These are phyloP conservation scores for Cydia strobilella DNA, from an alignment of 1,140 invertebrate species.

Conservation along the genomic window DNA sequence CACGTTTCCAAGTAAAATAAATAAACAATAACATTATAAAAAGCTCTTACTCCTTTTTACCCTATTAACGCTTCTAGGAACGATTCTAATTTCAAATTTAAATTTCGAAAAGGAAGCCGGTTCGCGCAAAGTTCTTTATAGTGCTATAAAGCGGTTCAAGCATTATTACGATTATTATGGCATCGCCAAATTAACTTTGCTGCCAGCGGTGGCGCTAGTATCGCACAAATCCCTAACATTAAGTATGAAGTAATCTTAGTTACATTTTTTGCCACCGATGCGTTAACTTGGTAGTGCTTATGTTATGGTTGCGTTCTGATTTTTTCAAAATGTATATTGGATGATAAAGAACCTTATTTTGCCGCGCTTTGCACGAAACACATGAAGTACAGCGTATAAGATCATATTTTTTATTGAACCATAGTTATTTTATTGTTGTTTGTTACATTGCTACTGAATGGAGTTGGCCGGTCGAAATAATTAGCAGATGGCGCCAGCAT, in stretches of 20 bases:
- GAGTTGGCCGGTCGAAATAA: no score
- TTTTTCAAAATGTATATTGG: constrained; percentile 15
- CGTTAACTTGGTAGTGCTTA: neutral
- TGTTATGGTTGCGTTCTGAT: constrained; percentile 24
- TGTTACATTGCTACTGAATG: no score
- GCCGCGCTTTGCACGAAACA: constrained; percentile 25
- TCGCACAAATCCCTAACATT: neutral
- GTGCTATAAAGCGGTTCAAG: constrained; percentile 32
- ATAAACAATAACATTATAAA: constrained; percentile 32
- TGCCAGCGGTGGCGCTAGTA: neutral
- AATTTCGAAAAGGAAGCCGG: constrained; percentile 30
- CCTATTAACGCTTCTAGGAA: constrained; percentile 32
- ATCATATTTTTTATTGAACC: constrained; percentile 25
- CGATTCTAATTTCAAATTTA: constrained; percentile 30
- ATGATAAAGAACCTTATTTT: constrained; percentile 30
- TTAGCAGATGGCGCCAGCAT: no score
- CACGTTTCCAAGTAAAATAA: constrained; percentile 28
- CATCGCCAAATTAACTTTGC: neutral
- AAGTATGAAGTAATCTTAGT: neutral
- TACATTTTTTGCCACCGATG: neutral
- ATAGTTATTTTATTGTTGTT: neutral
- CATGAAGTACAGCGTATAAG: neutral
- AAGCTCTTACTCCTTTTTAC: constrained; percentile 29
- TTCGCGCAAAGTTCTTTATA: constrained; percentile 31
- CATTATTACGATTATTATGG: constrained; percentile 30